These are phyloP conservation scores for Siphlonurus alternatus DNA, from an alignment of 2,888 invertebrate genomes.

Conservation along the genomic window DNA sequence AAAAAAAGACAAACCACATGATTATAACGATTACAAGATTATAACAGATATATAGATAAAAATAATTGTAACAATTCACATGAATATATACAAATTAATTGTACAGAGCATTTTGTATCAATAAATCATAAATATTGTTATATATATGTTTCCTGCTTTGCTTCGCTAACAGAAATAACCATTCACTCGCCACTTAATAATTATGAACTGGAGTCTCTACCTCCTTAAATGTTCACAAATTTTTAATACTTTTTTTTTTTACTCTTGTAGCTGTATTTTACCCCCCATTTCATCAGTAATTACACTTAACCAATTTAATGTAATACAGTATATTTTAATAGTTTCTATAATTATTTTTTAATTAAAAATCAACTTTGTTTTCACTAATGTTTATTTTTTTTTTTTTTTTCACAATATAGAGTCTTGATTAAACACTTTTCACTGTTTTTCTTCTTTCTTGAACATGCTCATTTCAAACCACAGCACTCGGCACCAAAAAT, in stretches of 20 bases:
- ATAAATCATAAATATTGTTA: neutral
- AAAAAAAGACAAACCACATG: neutral
- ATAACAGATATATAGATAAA: no score
- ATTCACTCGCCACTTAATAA: neutral
- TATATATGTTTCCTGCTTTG: neutral
- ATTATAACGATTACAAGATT: neutral
- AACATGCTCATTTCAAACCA: neutral
- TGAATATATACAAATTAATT: neutral
- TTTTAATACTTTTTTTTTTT: neutral
- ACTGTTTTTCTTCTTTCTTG: neutral
- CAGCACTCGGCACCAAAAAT: neutral
- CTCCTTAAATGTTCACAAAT: neutral
- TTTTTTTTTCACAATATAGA: neutral
- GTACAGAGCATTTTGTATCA: neutral
- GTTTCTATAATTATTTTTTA: neutral
- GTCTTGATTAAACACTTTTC: neutral
- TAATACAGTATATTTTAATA: neutral
- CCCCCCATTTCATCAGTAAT: neutral
- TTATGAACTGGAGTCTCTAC: neutral
- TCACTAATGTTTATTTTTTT: neutral
- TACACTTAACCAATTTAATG: neutral
- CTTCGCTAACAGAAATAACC: neutral
- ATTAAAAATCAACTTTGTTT: neutral
- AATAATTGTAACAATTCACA: no score
- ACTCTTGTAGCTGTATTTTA: neutral